Evolutionary conservation across 1,140 invertebrate species (phyloP), one percentile per base, ranked within the genome.

Genomic region (Caenorhabditis latens): DNA sequence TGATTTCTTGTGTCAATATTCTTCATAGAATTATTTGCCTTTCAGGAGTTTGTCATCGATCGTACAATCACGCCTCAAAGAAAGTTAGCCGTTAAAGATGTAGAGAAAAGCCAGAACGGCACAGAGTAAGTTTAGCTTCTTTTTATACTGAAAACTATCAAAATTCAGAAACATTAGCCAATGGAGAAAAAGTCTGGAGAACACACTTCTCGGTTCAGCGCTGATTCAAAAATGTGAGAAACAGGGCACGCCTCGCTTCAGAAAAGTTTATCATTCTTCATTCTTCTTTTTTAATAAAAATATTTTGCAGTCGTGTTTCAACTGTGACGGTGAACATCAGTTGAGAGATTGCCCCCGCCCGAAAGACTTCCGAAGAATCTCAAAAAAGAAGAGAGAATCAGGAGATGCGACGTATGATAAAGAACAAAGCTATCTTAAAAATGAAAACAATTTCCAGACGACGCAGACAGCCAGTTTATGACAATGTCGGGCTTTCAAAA

Each of bases 261-360:
- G 2, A 79, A 79, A 79, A n/a, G 53, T 11, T 48, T 1, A 19
- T 3, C 19, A n/a, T 79, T 24, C 40, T 24, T 24, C 40, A 13
- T 53, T 24, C 7, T 32, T 32, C 32, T 32, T 32, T 32, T 8
- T 11, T 32, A 6, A n/a, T 19, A 11, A 24, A 21, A 43, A 13
- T 24, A n/a, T 75, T 48, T 75, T 65, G 16, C 11, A 67, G 42
- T n/a, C 42, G 7, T 89, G 89, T 84, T 89, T 89, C 79, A 89
- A 89, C 61, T 89, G 89, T 50, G 88, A 65, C 14, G 88, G 89
- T n/a, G 84, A 84, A 11, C 89, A 89, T 46, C 16, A 48, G 4
- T 16, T 89, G 2, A 40, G n/a, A 14, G 48, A 83, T 53, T 89
- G 89, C 53, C 63, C 88, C 2, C 42, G 63, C 16, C 89, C 88